Base-by-base conservation (phyloP, 2,888 invertebrate species). In the Baccha elongata region DNA sequence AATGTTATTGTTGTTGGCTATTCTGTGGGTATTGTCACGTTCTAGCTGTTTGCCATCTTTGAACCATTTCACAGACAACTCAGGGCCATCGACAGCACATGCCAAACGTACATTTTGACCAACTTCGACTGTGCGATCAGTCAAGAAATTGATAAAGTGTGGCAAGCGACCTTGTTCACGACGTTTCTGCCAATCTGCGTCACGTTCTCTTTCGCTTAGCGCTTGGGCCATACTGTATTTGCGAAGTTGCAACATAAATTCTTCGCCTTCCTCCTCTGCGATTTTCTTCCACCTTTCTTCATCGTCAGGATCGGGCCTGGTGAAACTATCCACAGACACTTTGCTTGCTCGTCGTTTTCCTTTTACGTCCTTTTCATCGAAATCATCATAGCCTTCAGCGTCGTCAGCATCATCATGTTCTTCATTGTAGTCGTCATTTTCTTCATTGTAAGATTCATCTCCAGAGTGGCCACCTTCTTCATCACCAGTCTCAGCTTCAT, bases 81-180 rank as follows among this genome's bases (percentile, higher is more conserved):
- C 95, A 0, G 94, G 93, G 0, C 95, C 95, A 52, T 96, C 91
- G 4, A 96, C 94, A 68, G 95, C 95, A 87, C 96, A 97, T 0
- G 95, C 95, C 58, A 97, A 89, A 88, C 95, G 95, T 2, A 96
- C 94, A 85, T 94, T 92, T 8, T 95, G 94, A 0, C 95, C 95
- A 87, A 94, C 93, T 1, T 95, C 94, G 3, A 94, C 94, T 0
- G 95, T 94, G 86, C 96, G 92, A 87, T 96, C 95, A 0, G 94
- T 94, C 44, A 97, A 91, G 85, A 93, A 93, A 11, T 88, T 89
- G n/a, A 91, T 88, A 60, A 91, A 89, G 67, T 88, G 88, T 7
- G 90, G 90, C 3, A 87, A 64, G n/a, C 90, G 88, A 0, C 87
- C 87, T 53, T 88, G 87, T 72, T 91, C 90, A n/a, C 91, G 88